These are phyloP conservation scores for Clupea harengus DNA, from an alignment of 2,113 vertebrate species.

Conservation along the genomic window DNA sequence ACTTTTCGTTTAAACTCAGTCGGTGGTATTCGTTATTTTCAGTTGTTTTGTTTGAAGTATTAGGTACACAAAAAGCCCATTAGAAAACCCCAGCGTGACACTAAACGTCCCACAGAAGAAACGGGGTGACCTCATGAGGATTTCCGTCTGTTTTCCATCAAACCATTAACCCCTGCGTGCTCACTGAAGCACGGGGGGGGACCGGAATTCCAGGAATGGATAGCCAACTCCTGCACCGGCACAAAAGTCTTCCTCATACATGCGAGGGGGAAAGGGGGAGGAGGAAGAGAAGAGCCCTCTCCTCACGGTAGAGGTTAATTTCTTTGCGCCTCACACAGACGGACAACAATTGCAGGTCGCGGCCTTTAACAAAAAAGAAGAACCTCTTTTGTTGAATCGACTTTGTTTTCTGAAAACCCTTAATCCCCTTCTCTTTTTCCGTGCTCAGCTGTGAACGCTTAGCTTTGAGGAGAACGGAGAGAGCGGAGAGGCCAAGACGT, in stretches of 20 bases:
- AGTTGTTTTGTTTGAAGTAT: too few relatives aligned
- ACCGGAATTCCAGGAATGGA: constrained; percentile 68
- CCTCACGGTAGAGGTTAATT: constrained; percentile 55
- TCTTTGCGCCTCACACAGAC: constrained; percentile 55
- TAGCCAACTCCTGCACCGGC: constrained; percentile 36
- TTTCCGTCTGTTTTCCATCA: neutral
- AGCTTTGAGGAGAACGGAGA: too few relatives aligned
- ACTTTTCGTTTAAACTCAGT: too few relatives aligned
- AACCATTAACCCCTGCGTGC: neutral
- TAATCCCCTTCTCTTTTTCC: constrained; percentile 36
- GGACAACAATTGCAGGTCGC: constrained; percentile 56
- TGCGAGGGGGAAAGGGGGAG: constrained; percentile 47
- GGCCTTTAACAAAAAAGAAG: constrained; percentile 48
- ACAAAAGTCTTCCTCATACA: constrained; percentile 42
- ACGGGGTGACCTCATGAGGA: neutral
- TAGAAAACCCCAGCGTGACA: too few relatives aligned
- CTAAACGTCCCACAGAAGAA: neutral
- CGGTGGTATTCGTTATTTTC: too few relatives aligned
- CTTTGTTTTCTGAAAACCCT: constrained; percentile 10
- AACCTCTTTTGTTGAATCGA: constrained; percentile 28
- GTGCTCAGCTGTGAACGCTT: constrained; percentile 34
- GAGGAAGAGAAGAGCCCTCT: constrained; percentile 30
- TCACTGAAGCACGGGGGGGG: neutral
- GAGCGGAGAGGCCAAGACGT: too few relatives aligned
- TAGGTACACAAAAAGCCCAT: too few relatives aligned